Evolutionary conservation across 2,797 vertebrate species (phyloP).

Genomic region (Lithobates pipiens): DNA sequence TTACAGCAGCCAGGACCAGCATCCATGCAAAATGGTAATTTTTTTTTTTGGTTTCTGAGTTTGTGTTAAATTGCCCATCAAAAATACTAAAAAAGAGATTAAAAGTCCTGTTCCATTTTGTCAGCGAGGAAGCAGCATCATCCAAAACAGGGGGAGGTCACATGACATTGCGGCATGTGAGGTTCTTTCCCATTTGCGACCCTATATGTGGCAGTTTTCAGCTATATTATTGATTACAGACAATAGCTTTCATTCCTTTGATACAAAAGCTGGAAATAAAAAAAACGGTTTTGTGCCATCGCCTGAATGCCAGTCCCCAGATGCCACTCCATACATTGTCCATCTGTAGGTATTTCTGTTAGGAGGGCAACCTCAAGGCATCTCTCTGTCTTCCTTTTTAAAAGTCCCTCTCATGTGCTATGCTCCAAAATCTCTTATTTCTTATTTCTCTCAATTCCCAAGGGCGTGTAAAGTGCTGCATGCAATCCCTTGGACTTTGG

Average conservation of each 20-base stretch:
- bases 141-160: conserved; percentile 57
- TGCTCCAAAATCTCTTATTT: conserved; percentile 9
- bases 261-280: conserved; percentile 63
- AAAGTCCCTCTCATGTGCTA: conserved; percentile 22
- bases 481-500: conserved; percentile 63
- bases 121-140: conserved; percentile 59
- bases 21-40: conserved; percentile 67
- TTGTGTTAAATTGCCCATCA: conserved; percentile 60
- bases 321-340: conserved; percentile 50
- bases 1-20: conserved; percentile 23
- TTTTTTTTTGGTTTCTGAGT: conserved; percentile 24
- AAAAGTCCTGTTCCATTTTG: conserved; percentile 53
- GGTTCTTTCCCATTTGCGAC: conserved; percentile 33
- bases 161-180: conserved; percentile 1
- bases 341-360: conserved; percentile 42
- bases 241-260: conserved; percentile 63
- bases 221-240: conserved; percentile 57
- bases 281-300: conserved; percentile 60
- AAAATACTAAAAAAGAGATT: conserved; percentile 71
- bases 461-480: conserved; percentile 66
- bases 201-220: conserved; percentile 54
- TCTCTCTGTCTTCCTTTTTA: conserved; percentile 47
- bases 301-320: conserved; percentile 55
- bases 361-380: conserved; percentile 32
- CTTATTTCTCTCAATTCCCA: conserved; percentile 49